A percentile compares a stretch with the other conserved stretches of the same genome.
Conservation (phyloP, 2,888 invertebrate species). For the Eledona agricola region DNA sequence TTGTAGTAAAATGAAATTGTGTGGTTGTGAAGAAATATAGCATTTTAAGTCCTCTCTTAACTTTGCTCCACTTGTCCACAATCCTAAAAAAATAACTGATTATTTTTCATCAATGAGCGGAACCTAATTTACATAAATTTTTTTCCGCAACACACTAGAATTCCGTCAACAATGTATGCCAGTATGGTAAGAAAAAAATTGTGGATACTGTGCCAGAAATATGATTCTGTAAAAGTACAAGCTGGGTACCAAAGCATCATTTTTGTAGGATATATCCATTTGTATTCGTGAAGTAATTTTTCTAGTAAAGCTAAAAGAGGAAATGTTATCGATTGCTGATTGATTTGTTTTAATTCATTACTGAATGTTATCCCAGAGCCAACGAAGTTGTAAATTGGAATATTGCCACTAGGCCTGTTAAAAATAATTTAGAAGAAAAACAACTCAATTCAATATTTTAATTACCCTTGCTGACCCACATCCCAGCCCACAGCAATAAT, state of each 20-base stretch:
- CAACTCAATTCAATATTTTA: no score
- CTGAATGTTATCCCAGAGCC: no score
- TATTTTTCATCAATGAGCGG: not conserved
- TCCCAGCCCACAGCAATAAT: constrained; percentile 1
- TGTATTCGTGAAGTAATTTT: not conserved
- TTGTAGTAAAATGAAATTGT: constrained; percentile 1
- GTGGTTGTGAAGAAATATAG: not conserved
- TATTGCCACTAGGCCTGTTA: no score
- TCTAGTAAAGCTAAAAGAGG: not conserved
- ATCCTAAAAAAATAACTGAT: not conserved
- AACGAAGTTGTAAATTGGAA: no score
- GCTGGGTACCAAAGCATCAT: no score
- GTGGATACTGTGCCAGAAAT: no score
- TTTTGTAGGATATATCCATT: constrained; percentile 1
- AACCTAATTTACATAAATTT: not conserved
- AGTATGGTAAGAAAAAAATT: no score
- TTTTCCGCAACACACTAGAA: no score
- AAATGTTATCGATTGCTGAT: constrained; percentile 2
- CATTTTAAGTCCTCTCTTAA: not conserved
- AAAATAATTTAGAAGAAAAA: no score
- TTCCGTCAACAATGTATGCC: no score
- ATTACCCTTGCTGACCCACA: not conserved
- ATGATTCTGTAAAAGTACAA: no score
- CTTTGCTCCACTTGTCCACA: not conserved
- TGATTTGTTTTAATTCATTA: no score